phyloP scores from a whole-genome alignment of 1,140 invertebrate species.

The Xylocopa sonorina region DNA sequence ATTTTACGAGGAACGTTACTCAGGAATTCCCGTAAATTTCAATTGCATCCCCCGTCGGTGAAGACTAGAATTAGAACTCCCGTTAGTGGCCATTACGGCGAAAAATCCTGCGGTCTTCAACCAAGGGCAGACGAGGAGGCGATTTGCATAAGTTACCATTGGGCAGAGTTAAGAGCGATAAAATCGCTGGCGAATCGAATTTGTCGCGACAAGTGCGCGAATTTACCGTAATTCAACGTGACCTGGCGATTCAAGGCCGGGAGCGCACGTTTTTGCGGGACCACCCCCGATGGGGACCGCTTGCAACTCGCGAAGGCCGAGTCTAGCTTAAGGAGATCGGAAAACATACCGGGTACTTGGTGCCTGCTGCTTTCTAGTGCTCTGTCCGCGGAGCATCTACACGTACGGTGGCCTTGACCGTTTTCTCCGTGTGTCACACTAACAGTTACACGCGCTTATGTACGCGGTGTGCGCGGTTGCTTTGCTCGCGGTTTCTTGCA shows the following conservation, averaged over 20 bases:
- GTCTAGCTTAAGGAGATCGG: constrained; percentile 37
- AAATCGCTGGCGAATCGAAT: constrained; percentile 2
- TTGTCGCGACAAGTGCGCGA: constrained; percentile 15
- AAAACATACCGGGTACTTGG: constrained; percentile 27
- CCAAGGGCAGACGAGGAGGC: neutral
- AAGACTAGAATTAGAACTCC: neutral
- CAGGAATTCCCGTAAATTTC: neutral
- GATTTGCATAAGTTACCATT: neutral
- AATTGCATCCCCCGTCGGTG: too few species aligned
- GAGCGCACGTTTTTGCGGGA: constrained; percentile 20
- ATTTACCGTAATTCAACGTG: constrained; percentile 59
- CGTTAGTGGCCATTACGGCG: neutral
- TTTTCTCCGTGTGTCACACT: constrained; percentile 55
- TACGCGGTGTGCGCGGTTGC: neutral
- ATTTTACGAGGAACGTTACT: neutral
- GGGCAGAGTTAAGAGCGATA: neutral
- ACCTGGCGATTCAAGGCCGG: constrained; percentile 2
- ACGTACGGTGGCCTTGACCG: constrained; percentile 66
- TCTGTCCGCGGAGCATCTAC: constrained; percentile 29
- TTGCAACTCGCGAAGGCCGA: constrained; percentile 38
- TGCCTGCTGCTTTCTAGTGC: constrained; percentile 45
- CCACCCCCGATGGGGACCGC: constrained; percentile 2
- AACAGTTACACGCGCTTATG: constrained; percentile 28
- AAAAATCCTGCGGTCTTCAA: too few species aligned
- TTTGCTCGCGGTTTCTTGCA: neutral